phyloP scores from a whole-genome alignment of 2,113 vertebrate species.

The Perca schrenkii region DNA sequence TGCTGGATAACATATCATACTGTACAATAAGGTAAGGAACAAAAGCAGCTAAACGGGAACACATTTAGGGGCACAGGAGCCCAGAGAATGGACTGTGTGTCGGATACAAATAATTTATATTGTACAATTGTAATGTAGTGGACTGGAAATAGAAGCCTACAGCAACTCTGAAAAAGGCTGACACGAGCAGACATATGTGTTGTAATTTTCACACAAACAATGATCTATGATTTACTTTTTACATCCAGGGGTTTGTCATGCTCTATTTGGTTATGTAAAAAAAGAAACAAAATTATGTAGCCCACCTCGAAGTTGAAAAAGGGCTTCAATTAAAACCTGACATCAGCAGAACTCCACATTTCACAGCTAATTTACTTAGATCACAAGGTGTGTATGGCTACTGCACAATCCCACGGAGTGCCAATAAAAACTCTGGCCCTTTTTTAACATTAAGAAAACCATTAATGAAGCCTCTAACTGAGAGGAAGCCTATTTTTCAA shows the following conservation, averaged over 20 bases:
- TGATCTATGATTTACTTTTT: slow-evolving; percentile 24
- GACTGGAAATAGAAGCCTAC: slow-evolving; percentile 2
- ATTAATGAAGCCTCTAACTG: slow-evolving; percentile 43
- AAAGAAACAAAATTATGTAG: neutral
- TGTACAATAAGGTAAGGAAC: slow-evolving; percentile 40
- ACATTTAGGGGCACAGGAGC: slow-evolving; percentile 13
- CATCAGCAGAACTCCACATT: slow-evolving; percentile 59
- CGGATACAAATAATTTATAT: slow-evolving; percentile 17
- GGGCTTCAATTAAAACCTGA: slow-evolving; percentile 52
- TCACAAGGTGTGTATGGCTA: slow-evolving; percentile 39
- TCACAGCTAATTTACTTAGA: slow-evolving; percentile 60
- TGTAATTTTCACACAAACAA: slow-evolving; percentile 23
- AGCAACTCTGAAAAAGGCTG: slow-evolving; percentile 32
- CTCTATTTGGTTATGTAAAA: slow-evolving; percentile 37
- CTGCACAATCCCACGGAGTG: slow-evolving; percentile 54
- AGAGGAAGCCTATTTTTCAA: slow-evolving; percentile 13
- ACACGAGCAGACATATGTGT: slow-evolving; percentile 10
- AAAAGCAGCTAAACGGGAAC: slow-evolving; percentile 27
- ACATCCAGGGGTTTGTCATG: slow-evolving; percentile 29
- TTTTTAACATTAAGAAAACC: slow-evolving; percentile 39
- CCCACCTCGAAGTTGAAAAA: slow-evolving; percentile 11
- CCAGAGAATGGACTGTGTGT: slow-evolving; percentile 12
- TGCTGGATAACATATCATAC: slow-evolving; percentile 39
- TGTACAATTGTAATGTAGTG: slow-evolving; percentile 6
- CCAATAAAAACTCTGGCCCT: slow-evolving; percentile 46